Percentiles rank a stretch among this genome's conserved stretches.
phyloP scores from a whole-genome alignment of 2,113 vertebrate species.

The Plestiodon gilberti region DNA sequence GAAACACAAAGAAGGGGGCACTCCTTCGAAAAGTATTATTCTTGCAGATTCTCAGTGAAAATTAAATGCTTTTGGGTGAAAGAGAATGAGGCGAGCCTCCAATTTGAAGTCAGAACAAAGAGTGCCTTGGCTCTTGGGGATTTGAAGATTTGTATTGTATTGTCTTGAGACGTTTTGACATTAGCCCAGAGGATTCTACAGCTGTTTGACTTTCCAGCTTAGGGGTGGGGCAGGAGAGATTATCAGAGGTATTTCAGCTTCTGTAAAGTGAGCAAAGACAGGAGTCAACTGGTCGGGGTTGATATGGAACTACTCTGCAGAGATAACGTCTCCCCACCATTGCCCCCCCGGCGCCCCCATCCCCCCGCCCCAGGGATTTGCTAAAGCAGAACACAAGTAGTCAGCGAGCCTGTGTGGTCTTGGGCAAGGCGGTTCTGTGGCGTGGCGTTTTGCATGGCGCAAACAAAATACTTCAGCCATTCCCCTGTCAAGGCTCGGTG shows the following conservation, averaged over 20 bases:
- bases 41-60: too few relatives aligned
- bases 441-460: background rate
- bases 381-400: background rate
- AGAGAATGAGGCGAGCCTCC: too few relatives aligned
- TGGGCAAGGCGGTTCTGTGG: background rate
- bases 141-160: too few relatives aligned
- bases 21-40: too few relatives aligned
- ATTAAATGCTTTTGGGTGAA: too few relatives aligned
- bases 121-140: too few relatives aligned
- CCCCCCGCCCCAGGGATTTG: background rate
- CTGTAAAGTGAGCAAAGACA: background rate
- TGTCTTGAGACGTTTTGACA: background rate
- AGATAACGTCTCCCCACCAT: background rate
- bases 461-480: background rate
- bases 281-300: background rate
- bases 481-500: background rate
- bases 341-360: background rate
- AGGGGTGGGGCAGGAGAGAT: too few relatives aligned
- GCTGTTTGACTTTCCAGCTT: background rate
- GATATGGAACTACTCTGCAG: background rate
- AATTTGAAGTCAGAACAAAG: too few relatives aligned
- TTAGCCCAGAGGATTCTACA: background rate
- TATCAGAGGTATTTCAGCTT: background rate
- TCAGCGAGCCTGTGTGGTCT: background rate
- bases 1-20: too few relatives aligned